These are phyloP conservation scores for Phortica variegata DNA, from an alignment of 1,140 invertebrate species.

Conservation along the genomic window DNA sequence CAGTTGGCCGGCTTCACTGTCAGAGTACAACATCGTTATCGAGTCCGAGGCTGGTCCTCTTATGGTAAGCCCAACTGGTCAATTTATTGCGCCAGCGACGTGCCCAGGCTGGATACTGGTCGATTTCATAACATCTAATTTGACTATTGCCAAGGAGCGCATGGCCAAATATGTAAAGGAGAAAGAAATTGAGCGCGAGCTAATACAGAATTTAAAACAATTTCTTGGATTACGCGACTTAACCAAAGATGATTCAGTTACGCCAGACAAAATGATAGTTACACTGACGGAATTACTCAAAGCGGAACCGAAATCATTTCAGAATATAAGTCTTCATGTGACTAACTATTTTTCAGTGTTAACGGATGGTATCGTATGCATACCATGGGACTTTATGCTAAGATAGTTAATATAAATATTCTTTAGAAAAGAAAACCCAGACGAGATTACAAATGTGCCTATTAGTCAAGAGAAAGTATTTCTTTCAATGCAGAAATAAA, in stretches of 20 bases:
- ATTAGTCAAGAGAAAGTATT: background rate
- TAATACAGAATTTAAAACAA: conserved; percentile 67
- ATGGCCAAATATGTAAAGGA: conserved; percentile 76
- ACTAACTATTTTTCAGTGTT: conserved; percentile 91
- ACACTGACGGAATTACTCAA: conserved; percentile 73
- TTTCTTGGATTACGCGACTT: conserved; percentile 70
- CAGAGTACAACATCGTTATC: conserved; percentile 82
- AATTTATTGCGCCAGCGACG: conserved; percentile 87
- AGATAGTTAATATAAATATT: conserved; percentile 18
- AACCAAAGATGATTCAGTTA: conserved; percentile 86
- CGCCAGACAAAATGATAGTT: conserved; percentile 83
- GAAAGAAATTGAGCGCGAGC: conserved; percentile 73
- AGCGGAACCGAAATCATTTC: conserved; percentile 53
- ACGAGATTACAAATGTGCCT: background rate
- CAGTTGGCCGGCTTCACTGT: conserved; percentile 70
- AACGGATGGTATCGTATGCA: conserved; percentile 85
- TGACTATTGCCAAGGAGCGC: conserved; percentile 70
- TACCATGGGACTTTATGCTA: conserved; percentile 85
- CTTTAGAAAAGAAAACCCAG: background rate
- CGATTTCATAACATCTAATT: conserved; percentile 77
- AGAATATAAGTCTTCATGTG: conserved; percentile 71
- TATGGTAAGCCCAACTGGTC: conserved; percentile 90
- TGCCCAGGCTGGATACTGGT: conserved; percentile 83
- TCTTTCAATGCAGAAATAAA: background rate
- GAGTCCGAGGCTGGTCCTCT: conserved; percentile 89